Evolutionary conservation across 1,140 invertebrate species (phyloP).

Genomic region (Andrena cerasifolii): DNA sequence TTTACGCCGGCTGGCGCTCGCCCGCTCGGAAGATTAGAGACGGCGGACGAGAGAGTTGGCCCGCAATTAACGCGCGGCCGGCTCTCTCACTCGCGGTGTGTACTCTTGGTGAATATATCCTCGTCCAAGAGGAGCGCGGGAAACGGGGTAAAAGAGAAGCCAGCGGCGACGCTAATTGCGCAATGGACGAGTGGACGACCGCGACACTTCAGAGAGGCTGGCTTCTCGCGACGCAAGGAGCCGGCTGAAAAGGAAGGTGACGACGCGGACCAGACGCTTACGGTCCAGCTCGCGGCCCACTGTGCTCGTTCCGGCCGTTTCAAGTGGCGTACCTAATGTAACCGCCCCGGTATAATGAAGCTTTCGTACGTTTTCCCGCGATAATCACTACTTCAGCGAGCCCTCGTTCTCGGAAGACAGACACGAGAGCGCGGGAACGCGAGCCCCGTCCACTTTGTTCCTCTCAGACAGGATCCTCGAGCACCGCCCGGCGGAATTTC

Average conservation of each 20-base stretch:
- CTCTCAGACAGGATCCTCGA: background rate
- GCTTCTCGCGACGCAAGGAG: conserved; percentile 23
- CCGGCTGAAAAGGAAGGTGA: conserved; percentile 21
- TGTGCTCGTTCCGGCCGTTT: conserved; percentile 33
- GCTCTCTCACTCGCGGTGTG: background rate
- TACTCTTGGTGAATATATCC: conserved; percentile 3
- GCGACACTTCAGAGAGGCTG: conserved; percentile 23
- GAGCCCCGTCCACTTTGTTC: background rate
- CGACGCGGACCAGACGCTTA: conserved; percentile 10
- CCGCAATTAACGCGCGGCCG: conserved; percentile 35
- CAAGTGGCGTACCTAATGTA: conserved; percentile 35
- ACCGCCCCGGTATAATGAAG: conserved; percentile 38
- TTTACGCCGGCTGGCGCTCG: conserved; percentile 12
- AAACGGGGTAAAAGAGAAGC: background rate
- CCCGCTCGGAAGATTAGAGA: conserved; percentile 43
- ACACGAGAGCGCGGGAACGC: background rate
- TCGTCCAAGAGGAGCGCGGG: background rate
- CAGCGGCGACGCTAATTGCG: conserved; percentile 50
- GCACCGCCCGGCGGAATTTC: background rate
- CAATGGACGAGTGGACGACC: conserved; percentile 31
- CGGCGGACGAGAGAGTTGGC: background rate
- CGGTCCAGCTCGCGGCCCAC: conserved; percentile 5
- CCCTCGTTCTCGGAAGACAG: background rate
- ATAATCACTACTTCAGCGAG: conserved; percentile 39
- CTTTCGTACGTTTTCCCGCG: conserved; percentile 32